Evolutionary conservation across 2,888 invertebrate species (phyloP), one percentile per base, ranked within the genome.

Genomic region (Sesamia inferens): DNA sequence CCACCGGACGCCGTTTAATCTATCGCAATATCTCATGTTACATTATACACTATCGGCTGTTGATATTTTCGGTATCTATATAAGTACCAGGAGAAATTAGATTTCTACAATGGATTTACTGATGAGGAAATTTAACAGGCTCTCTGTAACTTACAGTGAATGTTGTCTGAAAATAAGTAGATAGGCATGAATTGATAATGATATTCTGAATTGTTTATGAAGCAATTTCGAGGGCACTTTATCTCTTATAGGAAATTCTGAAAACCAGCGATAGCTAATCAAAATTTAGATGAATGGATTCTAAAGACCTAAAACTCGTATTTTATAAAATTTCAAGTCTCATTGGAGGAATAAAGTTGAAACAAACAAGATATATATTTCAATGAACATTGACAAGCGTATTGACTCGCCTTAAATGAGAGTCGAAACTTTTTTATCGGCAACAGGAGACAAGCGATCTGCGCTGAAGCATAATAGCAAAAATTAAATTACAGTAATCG

Each of bases 401-500:
- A 85, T 88, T 88, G 88, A 84, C 78, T 82, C 78, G 71, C 76
- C 74, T 77, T 83, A 88, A 91, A 89, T 85, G 85, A 85, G 85
- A 83, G 76, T 84, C 54, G 79, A 87, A 90, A 90, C 85, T 89
- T 92, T 91, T 92, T 90, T 89, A 90, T 91, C 85, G 88, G 82
- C 78, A 84, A 74, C 87, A 74, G 78, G 89, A 87, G 89, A 88
- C 88, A 79, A 67, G 71, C 73, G 83, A 89, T 90, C 89, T 87
- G 86, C 82, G 85, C 76, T 78, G 84, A 85, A 87, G 89, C 87
- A 90, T 91, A 83, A 85, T 83, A 90, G 87, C 90, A 93, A 93
- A 92, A 93, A 93, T 93, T 90, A 91, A 93, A 93, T 92, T 91
- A 92, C 91, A 88, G 83, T 87, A 90, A 90, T 89, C 90, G 90